A percentile compares a stretch with the other conserved stretches of the same genome.
phyloP scores from a whole-genome alignment of 2,113 vertebrate species.

The Smithornis capensis region DNA sequence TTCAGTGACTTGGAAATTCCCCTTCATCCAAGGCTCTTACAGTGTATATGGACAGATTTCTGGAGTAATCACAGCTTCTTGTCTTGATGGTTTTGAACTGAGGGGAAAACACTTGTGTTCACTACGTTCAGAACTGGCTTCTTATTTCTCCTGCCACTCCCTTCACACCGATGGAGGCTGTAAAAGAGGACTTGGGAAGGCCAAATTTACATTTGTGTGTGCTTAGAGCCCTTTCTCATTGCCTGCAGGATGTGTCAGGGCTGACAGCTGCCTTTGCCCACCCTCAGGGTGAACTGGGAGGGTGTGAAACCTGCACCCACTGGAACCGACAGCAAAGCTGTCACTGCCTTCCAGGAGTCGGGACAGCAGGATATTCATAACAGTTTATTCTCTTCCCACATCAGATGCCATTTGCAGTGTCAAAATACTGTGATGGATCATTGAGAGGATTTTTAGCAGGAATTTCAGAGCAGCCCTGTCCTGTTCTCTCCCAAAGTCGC shows the following conservation, averaged over 20 bases:
- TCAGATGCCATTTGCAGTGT: not conserved
- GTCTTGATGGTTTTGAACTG: not conserved
- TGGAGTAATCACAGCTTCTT: not conserved
- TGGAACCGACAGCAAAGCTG: not conserved
- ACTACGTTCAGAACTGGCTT: not conserved
- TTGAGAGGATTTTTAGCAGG: not conserved
- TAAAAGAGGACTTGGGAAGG: not conserved
- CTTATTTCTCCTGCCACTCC: not conserved
- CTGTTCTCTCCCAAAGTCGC: not conserved
- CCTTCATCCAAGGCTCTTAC: not conserved
- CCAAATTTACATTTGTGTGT: not conserved
- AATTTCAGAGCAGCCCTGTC: not conserved
- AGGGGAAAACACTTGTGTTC: not conserved
- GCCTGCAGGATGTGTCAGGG: not conserved
- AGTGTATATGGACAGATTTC: not conserved
- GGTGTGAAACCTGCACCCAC: not conserved
- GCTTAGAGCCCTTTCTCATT: not conserved
- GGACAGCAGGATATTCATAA: not conserved
- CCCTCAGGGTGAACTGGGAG: not conserved
- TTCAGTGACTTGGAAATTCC: not conserved
- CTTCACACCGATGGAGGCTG: not conserved
- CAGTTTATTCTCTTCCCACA: not conserved
- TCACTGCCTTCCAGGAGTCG: not conserved
- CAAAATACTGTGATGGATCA: not conserved
- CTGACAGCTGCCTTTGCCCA: not conserved